Evolutionary conservation across 2,888 invertebrate genomes (phyloP).

Genomic region (Chesias legatella): DNA sequence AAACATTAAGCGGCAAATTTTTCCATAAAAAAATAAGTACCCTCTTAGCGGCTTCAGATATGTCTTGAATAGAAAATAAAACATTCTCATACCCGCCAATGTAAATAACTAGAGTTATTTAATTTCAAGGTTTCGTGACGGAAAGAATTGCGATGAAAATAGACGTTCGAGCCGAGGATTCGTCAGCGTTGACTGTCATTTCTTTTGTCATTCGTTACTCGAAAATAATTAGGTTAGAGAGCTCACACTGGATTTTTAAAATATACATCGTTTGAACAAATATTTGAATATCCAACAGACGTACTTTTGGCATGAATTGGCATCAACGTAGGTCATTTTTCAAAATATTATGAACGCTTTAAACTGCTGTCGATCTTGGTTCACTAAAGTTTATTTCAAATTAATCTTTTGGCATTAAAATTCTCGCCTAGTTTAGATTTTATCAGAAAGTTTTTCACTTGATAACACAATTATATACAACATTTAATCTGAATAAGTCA

Average conservation of each 20-base stretch:
- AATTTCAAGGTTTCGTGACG: conserved; percentile 41
- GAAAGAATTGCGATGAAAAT: conserved; percentile 41
- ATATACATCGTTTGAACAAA: not conserved
- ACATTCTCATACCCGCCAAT: conserved; percentile 30
- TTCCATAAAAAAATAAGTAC: conserved; percentile 8
- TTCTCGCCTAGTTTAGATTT: no score
- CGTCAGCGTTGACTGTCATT: conserved; percentile 38
- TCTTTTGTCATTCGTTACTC: conserved; percentile 21
- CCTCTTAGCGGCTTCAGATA: conserved; percentile 20
- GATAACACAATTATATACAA: no score
- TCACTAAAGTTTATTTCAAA: no score
- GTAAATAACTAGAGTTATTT: conserved; percentile 37
- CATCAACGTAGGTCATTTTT: no score
- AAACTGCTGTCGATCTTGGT: no score
- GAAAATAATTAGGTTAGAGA: conserved; percentile 20
- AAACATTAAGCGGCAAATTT: not conserved
- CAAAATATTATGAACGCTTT: no score
- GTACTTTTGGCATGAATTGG: no score
- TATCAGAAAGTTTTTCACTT: no score
- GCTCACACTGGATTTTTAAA: not conserved
- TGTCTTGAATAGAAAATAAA: conserved; percentile 26
- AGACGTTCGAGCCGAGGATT: conserved; percentile 37
- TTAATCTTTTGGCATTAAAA: no score
- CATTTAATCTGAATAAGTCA: no score
- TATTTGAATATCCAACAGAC: no score